phyloP scores from a whole-genome alignment of 2,797 vertebrate genomes.

The Margarornis squamiger region DNA sequence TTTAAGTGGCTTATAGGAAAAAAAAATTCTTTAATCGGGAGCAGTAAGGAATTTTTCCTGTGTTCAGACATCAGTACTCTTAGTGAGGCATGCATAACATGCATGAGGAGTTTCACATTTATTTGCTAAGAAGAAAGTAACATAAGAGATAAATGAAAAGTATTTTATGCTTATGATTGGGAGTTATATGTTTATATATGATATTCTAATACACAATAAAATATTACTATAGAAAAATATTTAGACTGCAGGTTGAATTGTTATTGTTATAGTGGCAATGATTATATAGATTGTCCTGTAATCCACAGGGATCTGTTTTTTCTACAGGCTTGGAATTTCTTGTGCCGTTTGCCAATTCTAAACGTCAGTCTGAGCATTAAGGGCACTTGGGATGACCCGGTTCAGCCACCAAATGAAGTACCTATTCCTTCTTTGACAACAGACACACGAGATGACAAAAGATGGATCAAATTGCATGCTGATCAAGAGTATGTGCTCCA shows the following conservation, averaged over 20 bases:
- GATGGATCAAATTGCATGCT: constrained; percentile 88
- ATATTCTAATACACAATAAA: neutral
- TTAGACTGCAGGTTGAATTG: neutral
- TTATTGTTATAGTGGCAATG: neutral
- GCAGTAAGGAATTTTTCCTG: constrained; percentile 29
- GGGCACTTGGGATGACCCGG: constrained; percentile 86
- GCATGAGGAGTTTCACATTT: constrained; percentile 3
- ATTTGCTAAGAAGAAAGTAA: constrained; percentile 21
- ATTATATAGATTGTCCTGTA: neutral
- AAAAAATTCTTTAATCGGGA: constrained; percentile 55
- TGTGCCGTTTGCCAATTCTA: constrained; percentile 89
- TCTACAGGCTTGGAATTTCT: constrained; percentile 88
- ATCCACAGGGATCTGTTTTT: constrained; percentile 2
- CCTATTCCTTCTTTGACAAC: constrained; percentile 73
- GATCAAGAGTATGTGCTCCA: constrained; percentile 97
- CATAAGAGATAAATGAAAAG: constrained; percentile 20
- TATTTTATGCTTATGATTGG: neutral
- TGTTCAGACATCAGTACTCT: constrained; percentile 43
- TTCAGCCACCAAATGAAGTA: constrained; percentile 78
- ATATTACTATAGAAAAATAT: neutral
- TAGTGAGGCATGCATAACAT: neutral
- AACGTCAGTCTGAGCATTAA: constrained; percentile 86
- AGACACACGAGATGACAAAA: constrained; percentile 79
- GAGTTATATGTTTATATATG: neutral
- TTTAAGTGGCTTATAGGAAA: constrained; percentile 70